phyloP scores from a whole-genome alignment of 2,113 vertebrate species.

The Bombycilla garrulus region DNA sequence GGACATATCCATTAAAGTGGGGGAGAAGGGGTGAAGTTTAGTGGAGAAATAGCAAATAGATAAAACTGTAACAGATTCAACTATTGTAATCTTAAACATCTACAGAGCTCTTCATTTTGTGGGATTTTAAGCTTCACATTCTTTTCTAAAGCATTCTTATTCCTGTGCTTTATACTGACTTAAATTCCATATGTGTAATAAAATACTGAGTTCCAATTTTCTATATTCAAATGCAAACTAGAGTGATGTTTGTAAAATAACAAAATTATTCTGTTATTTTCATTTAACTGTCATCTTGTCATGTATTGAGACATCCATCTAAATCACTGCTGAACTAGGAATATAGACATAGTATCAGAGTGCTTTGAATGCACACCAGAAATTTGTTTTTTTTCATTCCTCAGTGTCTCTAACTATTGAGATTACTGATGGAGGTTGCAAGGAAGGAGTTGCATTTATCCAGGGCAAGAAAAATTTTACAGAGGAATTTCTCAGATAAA shows the following conservation, averaged over 20 bases:
- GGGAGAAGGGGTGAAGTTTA: background rate
- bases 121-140: background rate
- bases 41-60: background rate
- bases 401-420: background rate
- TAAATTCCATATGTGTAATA: background rate
- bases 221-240: background rate
- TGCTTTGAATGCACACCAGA: background rate
- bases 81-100: background rate
- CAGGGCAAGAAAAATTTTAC: background rate
- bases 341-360: background rate
- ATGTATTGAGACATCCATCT: background rate
- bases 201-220: background rate
- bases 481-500: background rate
- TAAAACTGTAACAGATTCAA: background rate
- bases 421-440: background rate
- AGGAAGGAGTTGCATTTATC: background rate
- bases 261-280: background rate
- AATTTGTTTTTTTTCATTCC: background rate
- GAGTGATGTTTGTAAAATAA: background rate
- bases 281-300: background rate
- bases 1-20: background rate
- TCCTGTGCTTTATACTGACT: background rate
- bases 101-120: background rate
- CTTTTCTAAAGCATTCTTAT: background rate
- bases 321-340: background rate